Base-by-base conservation (phyloP, 2,113 vertebrate genomes). In the Ailuropoda melanoleuca region DNA sequence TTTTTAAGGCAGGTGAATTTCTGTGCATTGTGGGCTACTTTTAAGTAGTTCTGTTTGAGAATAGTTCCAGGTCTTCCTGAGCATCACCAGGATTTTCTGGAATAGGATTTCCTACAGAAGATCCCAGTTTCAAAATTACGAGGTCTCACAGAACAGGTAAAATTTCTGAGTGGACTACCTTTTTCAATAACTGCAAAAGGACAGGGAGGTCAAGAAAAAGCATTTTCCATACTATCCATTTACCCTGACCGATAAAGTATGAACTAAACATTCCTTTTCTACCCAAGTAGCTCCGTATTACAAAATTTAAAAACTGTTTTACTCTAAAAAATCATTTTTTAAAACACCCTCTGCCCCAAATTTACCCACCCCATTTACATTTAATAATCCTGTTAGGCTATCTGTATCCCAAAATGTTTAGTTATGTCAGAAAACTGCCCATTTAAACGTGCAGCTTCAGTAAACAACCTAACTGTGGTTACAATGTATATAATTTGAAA, bases 21-120 rank as follows among this genome's bases (percentile, higher is more conserved):
- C 53, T 83, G 37, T 77, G 50, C 34, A 93, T 70, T 70, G 75
- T 66, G 1, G 48, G 18, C 21, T 83, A 68, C 55, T 56, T 88
- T 95, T 87, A 93, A 95, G 93, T 88, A 91, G 88, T 48, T 95
- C 31, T 95, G 31, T 81, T 50, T 60, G 60, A 90, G 19, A 17
- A 66, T 92, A 86, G 97, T 26, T 66, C 34, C 81, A 84, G 58
- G 48, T 83, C 62, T 87, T 88, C 82, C 78, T 39, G 58, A 68
- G 14, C 55, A 85, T 86, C 24, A 58, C 8, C n/a, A 66, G 26
- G 17, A 90, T 92, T 53, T 89, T 58, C 78, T 84, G 60, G 48
- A 29, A 9, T 24, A 86, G 24, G 4, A 78, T 87, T 87, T 94
- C 72, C 88, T 43, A 74, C 2, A 70, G 39, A 64, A 82, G 43